Percentiles rank a stretch among this genome's conserved stretches.
These are phyloP conservation scores for Urosaurus nigricauda DNA, from an alignment of 2,797 vertebrate genomes.

Conservation along the genomic window DNA sequence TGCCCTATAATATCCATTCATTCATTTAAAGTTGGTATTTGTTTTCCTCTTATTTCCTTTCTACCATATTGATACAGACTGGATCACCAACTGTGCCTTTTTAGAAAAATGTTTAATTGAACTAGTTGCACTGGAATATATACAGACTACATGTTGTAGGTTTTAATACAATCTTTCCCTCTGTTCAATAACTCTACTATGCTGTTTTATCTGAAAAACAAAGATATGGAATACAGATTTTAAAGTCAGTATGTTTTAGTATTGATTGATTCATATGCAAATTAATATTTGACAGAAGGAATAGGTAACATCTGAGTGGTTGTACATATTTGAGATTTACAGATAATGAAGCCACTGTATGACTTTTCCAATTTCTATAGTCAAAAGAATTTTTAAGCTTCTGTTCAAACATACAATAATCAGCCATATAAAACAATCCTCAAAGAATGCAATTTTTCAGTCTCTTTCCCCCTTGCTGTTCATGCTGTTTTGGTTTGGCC, in stretches of 20 bases:
- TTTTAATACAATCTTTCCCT: neutral
- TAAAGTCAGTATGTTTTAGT: neutral
- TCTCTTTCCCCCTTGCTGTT: neutral
- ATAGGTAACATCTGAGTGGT: neutral
- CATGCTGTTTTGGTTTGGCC: neutral
- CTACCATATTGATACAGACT: neutral
- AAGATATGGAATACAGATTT: neutral
- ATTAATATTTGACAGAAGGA: neutral
- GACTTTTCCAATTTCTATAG: neutral
- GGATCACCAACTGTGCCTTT: neutral
- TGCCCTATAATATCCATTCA: conserved; percentile 15
- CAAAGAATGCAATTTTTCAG: conserved; percentile 2
- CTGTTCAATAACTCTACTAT: neutral
- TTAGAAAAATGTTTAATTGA: neutral
- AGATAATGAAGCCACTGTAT: neutral
- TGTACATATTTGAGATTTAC: neutral
- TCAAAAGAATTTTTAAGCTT: neutral
- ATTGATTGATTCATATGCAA: neutral
- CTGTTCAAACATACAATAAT: neutral
- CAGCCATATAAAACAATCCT: neutral
- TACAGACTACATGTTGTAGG: conserved; percentile 4
- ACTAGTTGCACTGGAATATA: neutral
- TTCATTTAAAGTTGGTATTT: conserved; percentile 32
- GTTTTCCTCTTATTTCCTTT: conserved; percentile 4
- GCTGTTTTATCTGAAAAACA: neutral